Evolutionary conservation across 2,888 invertebrate genomes (phyloP), one percentile per base, ranked within the genome.

Genomic region (Unio pictorum): DNA sequence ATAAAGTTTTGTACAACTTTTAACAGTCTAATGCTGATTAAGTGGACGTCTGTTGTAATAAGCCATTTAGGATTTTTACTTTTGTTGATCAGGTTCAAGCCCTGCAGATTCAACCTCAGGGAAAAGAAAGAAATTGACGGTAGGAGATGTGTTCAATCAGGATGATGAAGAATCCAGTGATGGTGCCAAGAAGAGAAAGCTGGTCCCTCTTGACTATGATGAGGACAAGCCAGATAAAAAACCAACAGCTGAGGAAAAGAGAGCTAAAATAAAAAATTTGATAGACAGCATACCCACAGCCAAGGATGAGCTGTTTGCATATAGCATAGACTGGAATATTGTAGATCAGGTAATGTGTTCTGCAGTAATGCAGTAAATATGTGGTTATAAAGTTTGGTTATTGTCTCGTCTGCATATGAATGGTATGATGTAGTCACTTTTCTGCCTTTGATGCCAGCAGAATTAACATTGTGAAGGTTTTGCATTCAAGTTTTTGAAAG

Each of bases 271-370:
- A 84, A 99, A 99, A 92, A 95, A 95, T 78, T 93, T 99, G 82
- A 99, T 99, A 87, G 98, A 98, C 91, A 95, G 96, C 92, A 99
- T 99, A 88, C 99, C 99, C 73, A 99, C 98, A 15, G 96, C 95
- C 89, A 99, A 99, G 92, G 96, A 95, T 76, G 96, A 97, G 86
- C 93, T 99, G 79, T 99, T 99, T 91, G 95, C 94, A 79, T 98
- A 96, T 91, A 94, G 95, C 84, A 93, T 99, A 67, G 98, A 98
- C 90, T 98, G 96, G 94, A 93, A 93, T 73, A 94, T 95, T 80
- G 93, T 95, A 60, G 94, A 94, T 88, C 92, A 92, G 89, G 93
- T 93, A 89, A 68, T 74, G 30, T 11, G 45, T 57, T 66, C 26
- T 23, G 20, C 30, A 66, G 59, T 23, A 28, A 61, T 23, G 34